Evolutionary conservation across 2,113 vertebrate genomes (phyloP).

Genomic region (Caretta caretta): DNA sequence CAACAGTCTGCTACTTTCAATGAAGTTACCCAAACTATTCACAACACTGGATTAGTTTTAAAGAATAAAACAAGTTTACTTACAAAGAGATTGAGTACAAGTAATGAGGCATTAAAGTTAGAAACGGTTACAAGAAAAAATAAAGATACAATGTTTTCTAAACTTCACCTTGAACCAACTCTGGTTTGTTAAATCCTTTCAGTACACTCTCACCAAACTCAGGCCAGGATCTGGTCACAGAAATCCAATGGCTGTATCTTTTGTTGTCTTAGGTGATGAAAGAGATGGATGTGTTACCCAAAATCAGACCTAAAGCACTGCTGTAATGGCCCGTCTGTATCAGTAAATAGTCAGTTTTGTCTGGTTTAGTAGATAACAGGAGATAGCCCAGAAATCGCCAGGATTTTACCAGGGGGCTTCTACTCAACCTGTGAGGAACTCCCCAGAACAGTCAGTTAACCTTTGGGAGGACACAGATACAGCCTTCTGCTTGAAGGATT

Average conservation of each 20-base stretch:
- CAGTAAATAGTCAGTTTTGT: too few species aligned
- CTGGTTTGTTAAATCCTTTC: background rate
- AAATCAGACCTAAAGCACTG: too few species aligned
- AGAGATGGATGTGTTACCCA: too few species aligned
- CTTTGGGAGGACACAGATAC: too few species aligned
- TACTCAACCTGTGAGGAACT: too few species aligned
- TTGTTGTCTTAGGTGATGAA: background rate
- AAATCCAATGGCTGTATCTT: background rate
- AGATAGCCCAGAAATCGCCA: too few species aligned
- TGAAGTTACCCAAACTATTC: background rate
- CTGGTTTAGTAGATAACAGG: too few species aligned
- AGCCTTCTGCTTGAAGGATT: too few species aligned
- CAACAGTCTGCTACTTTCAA: background rate
- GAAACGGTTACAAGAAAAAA: background rate
- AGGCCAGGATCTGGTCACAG: background rate
- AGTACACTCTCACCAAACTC: background rate
- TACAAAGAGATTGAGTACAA: background rate
- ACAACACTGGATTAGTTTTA: background rate
- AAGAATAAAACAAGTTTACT: background rate
- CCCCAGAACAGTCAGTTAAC: too few species aligned
- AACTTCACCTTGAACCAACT: background rate
- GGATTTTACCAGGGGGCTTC: too few species aligned
- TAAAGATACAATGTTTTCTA: background rate
- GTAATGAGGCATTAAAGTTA: background rate
- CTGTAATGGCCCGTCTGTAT: too few species aligned